These are phyloP conservation scores for Lanistes nyassanus DNA, from an alignment of 1,140 invertebrate genomes.

Conservation along the genomic window DNA sequence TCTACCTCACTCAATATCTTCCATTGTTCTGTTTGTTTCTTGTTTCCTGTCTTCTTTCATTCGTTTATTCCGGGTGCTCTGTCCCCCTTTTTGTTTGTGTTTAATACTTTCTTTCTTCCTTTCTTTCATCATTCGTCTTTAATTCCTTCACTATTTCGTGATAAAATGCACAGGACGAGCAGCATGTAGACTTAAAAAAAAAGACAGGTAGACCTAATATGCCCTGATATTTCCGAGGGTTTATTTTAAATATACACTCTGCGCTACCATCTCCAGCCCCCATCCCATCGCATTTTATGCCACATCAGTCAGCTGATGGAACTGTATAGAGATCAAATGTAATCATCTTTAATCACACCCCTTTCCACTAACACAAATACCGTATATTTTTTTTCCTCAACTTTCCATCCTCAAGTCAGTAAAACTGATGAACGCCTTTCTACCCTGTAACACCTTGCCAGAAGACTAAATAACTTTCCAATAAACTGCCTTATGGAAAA, in stretches of 20 bases:
- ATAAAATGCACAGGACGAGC: no score
- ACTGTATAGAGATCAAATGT: no score
- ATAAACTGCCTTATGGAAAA: no score
- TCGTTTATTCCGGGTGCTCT: background rate
- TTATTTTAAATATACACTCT: no score
- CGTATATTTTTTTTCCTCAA: background rate
- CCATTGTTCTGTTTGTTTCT: background rate
- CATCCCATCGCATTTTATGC: no score
- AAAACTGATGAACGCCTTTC: background rate
- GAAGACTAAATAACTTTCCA: no score
- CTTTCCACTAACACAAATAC: background rate
- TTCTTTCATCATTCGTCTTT: background rate
- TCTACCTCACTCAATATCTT: slow-evolving; percentile 18
- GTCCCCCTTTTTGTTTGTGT: background rate
- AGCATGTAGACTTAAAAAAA: no score
- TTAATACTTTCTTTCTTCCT: background rate
- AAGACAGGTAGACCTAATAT: no score
- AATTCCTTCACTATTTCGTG: background rate
- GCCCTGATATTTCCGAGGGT: no score
- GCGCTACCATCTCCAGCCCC: no score
- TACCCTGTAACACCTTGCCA: background rate
- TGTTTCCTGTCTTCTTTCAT: background rate
- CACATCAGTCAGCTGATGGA: no score
- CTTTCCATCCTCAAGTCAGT: background rate
- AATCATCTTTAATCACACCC: no score